phyloP scores from a whole-genome alignment of 2,113 vertebrate species.

The Ranitomeya variabilis region DNA sequence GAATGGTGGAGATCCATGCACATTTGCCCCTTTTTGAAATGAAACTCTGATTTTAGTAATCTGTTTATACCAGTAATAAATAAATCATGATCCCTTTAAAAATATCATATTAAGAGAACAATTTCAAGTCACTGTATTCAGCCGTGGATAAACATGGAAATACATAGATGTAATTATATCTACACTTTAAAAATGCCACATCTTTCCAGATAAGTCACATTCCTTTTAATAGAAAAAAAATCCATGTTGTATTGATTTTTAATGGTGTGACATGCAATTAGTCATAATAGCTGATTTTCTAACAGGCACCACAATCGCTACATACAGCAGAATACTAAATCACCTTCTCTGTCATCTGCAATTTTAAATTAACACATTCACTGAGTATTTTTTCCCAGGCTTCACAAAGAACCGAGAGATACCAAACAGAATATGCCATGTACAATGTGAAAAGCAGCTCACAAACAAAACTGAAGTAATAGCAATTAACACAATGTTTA shows the following conservation, averaged over 20 bases:
- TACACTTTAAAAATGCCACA: neutral
- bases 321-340: slow-evolving; percentile 35
- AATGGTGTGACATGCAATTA: slow-evolving; percentile 47
- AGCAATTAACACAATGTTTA: slow-evolving; percentile 18
- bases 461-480: neutral
- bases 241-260: slow-evolving; percentile 34
- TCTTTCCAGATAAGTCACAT: slow-evolving; percentile 6
- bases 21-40: too few species aligned
- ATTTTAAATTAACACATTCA: slow-evolving; percentile 36
- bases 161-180: neutral
- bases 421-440: neutral
- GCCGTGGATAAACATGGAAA: neutral
- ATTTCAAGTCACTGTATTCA: neutral
- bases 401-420: neutral
- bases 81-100: neutral
- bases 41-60: neutral
- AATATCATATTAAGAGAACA: neutral
- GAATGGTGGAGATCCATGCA: too few species aligned
- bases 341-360: slow-evolving; percentile 21
- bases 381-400: slow-evolving; percentile 1
- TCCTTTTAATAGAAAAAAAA: neutral
- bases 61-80: neutral
- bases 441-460: neutral
- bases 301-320: slow-evolving; percentile 26
- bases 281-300: slow-evolving; percentile 32